Conservation (phyloP, 2,113 vertebrate species). For the Pedetes capensis region DNA sequence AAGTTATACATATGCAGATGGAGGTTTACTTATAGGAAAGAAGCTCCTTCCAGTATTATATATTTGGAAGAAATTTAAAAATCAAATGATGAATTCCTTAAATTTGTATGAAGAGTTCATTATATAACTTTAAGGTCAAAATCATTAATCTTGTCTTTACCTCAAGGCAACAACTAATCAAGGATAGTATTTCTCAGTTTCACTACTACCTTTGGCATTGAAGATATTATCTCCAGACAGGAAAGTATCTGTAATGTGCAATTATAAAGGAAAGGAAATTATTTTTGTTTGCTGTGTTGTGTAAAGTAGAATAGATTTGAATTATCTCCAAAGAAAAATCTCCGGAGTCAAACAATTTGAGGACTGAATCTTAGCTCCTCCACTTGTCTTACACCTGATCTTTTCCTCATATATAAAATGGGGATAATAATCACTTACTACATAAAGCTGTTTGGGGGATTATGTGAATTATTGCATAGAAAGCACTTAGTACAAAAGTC, state of each 20-base stretch:
- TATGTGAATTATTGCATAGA: neutral
- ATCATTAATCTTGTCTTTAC: neutral
- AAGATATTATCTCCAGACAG: neutral
- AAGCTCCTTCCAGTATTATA: neutral
- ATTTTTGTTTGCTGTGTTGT: neutral
- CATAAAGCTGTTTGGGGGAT: neutral
- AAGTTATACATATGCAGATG: neutral
- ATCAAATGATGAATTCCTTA: slow-evolving; percentile 31
- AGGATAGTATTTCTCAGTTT: neutral
- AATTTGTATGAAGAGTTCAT: neutral
- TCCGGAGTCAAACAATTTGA: neutral
- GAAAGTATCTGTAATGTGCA: neutral
- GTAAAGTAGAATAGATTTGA: neutral
- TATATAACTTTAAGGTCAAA: slow-evolving; percentile 11
- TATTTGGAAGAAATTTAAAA: neutral
- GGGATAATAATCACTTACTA: neutral
- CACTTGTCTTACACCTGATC: neutral
- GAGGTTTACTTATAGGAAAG: neutral
- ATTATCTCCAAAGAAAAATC: neutral
- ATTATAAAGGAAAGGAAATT: neutral
- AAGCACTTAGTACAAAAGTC: neutral
- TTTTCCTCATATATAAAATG: neutral
- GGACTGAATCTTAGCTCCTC: neutral
- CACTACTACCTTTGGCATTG: neutral
- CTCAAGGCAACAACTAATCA: neutral